Percentiles rank a stretch among this genome's conserved stretches.
Evolutionary conservation across 2,888 invertebrate species (phyloP).

Genomic region (Metallyticus violacea): DNA sequence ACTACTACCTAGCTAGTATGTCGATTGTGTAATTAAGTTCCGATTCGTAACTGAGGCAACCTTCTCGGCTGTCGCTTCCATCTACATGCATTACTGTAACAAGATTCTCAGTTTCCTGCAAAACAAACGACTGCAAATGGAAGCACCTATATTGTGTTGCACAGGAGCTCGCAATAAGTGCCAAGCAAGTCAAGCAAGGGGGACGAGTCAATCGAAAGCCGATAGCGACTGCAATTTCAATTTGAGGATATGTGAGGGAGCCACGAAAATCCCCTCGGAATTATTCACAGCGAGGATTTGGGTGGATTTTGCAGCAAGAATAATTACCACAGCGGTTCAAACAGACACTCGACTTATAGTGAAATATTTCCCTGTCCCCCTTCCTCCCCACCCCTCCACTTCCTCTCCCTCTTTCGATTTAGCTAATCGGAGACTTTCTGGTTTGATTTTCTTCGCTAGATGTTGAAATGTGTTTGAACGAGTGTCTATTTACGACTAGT

Average conservation of each 20-base stretch:
- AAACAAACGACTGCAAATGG: background rate
- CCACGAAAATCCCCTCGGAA: background rate
- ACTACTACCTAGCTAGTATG: too few relatives aligned
- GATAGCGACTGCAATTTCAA: background rate
- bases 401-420: background rate
- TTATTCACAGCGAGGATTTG: constrained; percentile 9
- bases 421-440: background rate
- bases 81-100: background rate
- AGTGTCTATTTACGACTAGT: too few relatives aligned
- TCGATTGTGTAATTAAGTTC: too few relatives aligned
- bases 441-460: background rate
- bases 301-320: constrained; percentile 1
- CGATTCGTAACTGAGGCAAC: too few relatives aligned
- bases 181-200: background rate
- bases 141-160: background rate
- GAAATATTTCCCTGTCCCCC: background rate
- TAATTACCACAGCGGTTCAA: constrained; percentile 2
- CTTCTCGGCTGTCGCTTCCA: background rate
- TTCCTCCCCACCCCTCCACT: background rate
- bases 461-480: background rate
- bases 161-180: background rate
- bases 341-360: background rate
- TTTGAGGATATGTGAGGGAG: background rate
- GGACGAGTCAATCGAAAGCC: background rate
- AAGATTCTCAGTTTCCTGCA: background rate